These are phyloP conservation scores for Apis laboriosa DNA, from an alignment of 1,140 invertebrate species.

Conservation along the genomic window DNA sequence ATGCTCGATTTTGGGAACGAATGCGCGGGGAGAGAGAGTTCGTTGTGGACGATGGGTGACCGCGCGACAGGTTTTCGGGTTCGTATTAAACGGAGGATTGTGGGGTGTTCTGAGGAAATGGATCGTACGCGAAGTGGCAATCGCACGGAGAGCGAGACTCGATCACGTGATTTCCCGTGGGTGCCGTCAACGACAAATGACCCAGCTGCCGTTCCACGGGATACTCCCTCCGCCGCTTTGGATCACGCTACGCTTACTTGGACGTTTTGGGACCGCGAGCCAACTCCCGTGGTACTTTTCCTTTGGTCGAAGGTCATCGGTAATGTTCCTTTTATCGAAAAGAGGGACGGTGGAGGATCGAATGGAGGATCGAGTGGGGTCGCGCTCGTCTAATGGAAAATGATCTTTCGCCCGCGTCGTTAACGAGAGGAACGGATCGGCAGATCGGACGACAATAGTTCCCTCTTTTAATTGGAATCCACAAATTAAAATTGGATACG, in stretches of 20 bases:
- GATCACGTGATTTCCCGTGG: constrained; percentile 80
- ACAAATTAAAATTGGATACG: background rate
- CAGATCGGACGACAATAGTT: too few relatives aligned
- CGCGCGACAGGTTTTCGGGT: constrained; percentile 14
- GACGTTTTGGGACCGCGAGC: constrained; percentile 49
- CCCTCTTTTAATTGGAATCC: too few relatives aligned
- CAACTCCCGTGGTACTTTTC: constrained; percentile 53
- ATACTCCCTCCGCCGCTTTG: constrained; percentile 53
- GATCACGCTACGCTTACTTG: constrained; percentile 64
- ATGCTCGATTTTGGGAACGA: background rate
- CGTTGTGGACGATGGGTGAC: constrained; percentile 50
- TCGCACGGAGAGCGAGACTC: constrained; percentile 75
- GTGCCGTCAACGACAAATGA: constrained; percentile 77
- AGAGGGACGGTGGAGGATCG: background rate
- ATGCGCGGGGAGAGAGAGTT: background rate
- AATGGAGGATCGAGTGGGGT: too few relatives aligned
- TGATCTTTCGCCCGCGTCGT: too few relatives aligned
- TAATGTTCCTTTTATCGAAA: constrained; percentile 31
- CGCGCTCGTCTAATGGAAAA: too few relatives aligned
- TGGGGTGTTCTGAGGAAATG: constrained; percentile 65
- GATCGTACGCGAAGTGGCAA: constrained; percentile 77
- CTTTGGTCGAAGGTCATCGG: constrained; percentile 17
- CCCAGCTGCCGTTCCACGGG: constrained; percentile 62
- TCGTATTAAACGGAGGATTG: constrained; percentile 72
- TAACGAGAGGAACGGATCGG: too few relatives aligned